Base-by-base conservation (phyloP, 2,888 invertebrate species). In the Unio pictorum region DNA sequence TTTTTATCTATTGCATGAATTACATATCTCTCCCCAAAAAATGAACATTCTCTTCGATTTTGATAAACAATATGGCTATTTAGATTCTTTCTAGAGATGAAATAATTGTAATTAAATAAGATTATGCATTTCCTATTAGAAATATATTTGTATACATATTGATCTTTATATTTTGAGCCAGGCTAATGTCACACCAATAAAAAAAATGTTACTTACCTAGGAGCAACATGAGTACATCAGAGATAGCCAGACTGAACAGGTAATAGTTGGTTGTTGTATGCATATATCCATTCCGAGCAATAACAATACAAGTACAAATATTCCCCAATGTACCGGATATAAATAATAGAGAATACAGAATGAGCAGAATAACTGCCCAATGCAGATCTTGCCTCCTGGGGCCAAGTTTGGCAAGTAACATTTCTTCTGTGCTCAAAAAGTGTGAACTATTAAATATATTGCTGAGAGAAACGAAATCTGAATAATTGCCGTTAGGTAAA, bases 181-280 rank as follows among this genome's bases (percentile, higher is more conserved):
- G 15, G 45, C 15, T 45, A 45, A 15, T 45, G 15, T 45, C 8
- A 11, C 15, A 18, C 18, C 6, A 55, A 20, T 23, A 64, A 64
- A n/a, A 7, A 28, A 30, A 65, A 62, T n/a, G 7, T 23, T 55
- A 80, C 87, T 84, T 74, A 87, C 96, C 95, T 75, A 94, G 93
- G 0, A 95, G 90, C n/a, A 96, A 91, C 8, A 95, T 91, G 23
- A 96, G 91, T 60, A 96, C 92, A 89, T 96, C 96, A 2, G 95
- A 95, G 74, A 96, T 91, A 23, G 96, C 96, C 90, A 97, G 91
- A 87, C 95, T 96, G 91, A 96, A 95, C 61, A 97, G 92, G 88
- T 96, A 97, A 88, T 95, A 96, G 87, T 97, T 96, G 0, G 97
- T 97, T 0, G 96, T 94, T 0, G 96, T 95, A 84, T 95, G 96